These are phyloP conservation scores for Buphagus erythrorhynchus DNA, from an alignment of 2,797 vertebrate genomes.

Conservation along the genomic window DNA sequence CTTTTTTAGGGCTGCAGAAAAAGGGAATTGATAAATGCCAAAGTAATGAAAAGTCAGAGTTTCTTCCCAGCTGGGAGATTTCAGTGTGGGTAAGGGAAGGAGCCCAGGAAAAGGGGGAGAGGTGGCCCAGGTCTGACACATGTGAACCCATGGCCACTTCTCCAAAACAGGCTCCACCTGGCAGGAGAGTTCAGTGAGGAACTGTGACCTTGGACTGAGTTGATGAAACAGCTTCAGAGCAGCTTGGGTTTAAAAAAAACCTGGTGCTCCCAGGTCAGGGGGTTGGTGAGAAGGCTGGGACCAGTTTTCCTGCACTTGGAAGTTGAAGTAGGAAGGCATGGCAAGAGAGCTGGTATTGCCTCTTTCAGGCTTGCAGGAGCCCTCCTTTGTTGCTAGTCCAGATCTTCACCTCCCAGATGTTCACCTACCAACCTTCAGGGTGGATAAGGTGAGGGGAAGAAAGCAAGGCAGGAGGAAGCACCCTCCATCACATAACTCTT, in stretches of 20 bases:
- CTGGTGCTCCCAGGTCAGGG: not conserved
- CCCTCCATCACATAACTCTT: not conserved
- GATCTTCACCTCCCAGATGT: not conserved
- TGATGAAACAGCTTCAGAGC: not conserved
- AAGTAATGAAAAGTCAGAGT: not conserved
- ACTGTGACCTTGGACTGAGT: not conserved
- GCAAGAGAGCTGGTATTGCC: not conserved
- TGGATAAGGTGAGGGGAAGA: not conserved
- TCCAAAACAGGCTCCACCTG: not conserved
- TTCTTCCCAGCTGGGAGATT: not conserved
- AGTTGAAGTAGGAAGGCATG: not conserved
- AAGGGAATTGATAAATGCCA: not conserved
- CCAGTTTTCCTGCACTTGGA: not conserved
- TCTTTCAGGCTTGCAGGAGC: not conserved
- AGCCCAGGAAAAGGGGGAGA: not conserved
- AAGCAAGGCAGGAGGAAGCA: not conserved
- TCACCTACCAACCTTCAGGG: not conserved
- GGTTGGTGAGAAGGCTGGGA: not conserved
- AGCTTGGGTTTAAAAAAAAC: not conserved
- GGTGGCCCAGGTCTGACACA: not conserved
- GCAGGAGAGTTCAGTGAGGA: not conserved
- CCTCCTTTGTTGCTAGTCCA: not conserved
- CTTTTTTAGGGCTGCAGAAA: not conserved
- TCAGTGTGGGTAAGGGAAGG: not conserved
- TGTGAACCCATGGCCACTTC: not conserved